These are phyloP conservation scores for Stegophylla sp. DNA, from an alignment of 2,888 invertebrate genomes.

Conservation along the genomic window DNA sequence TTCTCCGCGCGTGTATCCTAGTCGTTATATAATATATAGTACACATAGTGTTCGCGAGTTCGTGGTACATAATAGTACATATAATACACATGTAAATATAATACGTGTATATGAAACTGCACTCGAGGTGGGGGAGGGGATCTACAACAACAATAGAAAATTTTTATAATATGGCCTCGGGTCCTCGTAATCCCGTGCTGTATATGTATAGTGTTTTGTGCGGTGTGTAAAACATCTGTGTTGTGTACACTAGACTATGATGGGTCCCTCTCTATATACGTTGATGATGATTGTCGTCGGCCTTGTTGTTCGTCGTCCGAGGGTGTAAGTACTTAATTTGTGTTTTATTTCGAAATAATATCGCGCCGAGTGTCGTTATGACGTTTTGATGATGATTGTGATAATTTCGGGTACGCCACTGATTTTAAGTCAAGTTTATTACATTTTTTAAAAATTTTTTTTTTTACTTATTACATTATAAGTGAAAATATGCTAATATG, in stretches of 20 bases:
- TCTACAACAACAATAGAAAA: constrained; percentile 9
- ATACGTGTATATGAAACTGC: background rate
- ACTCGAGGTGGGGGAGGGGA: constrained; percentile 1
- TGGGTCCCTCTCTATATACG: no score
- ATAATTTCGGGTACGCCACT: no score
- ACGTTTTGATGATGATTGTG: background rate
- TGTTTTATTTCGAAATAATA: constrained; percentile 1
- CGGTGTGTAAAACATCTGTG: constrained; percentile 34
- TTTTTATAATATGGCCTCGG: background rate
- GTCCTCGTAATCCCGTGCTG: constrained; percentile 9
- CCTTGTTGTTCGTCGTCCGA: background rate
- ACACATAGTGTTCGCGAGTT: no score
- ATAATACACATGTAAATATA: no score
- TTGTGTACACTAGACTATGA: background rate
- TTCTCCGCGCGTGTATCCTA: no score
- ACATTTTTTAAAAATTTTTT: no score
- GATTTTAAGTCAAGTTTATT: no score
- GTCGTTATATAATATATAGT: no score
- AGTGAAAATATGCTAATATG: no score
- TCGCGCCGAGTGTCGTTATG: no score
- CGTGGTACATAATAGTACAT: no score
- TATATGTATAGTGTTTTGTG: background rate
- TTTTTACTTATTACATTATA: no score
- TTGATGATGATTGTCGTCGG: background rate
- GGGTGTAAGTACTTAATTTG: background rate